Base-by-base conservation (phyloP, 1,140 invertebrate species). In the Nebria ingens region DNA sequence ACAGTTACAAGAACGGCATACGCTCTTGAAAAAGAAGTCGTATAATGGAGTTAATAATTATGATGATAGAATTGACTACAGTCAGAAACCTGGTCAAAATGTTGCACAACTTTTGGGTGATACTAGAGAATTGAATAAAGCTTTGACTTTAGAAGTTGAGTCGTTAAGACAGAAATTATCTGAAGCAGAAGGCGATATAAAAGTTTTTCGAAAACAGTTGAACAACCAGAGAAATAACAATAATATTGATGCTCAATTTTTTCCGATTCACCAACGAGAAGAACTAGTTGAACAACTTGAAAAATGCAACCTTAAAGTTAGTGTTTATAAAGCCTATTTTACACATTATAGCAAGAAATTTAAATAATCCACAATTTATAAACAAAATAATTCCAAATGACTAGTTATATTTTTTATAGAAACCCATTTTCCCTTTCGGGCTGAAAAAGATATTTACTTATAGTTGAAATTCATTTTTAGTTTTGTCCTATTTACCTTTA, bases 111-210 rank as follows among this genome's bases (percentile, higher is more conserved):
- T 77, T 9, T 62, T 85, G 23, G 73, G 75, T 65, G 79, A 85
- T 63, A 72, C 76, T 1, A 72, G 78, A 55, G 83, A 86, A 66
- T 69, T 80, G 61, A 87, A 85, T 61, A 84, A 86, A 59, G 77
- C 77, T 54, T 67, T 86, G 4, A 76, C 76, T 56, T 75, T 83
- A 40, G 84, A 89, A 71, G 76, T 82, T 1, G 83, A 86, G 63
- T 78, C 85, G 15, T 62, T 87, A 2, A 79, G 79, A 55, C 85
- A 86, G 64, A 84, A 85, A 58, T 68, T 88, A 19, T 71, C 71
- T n/a, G 86, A 89, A 68, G 78, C 84, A 21, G 74, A 84, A 60
- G 84, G 82, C 22, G 86, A 89, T 64, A 84, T 87, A 45, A 83
- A 85, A 72, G 79, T 85, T 34, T 59, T 79, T 0, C 70, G 76